Base-by-base conservation (phyloP, 2,888 invertebrate genomes). In the Oligia latruncula region DNA sequence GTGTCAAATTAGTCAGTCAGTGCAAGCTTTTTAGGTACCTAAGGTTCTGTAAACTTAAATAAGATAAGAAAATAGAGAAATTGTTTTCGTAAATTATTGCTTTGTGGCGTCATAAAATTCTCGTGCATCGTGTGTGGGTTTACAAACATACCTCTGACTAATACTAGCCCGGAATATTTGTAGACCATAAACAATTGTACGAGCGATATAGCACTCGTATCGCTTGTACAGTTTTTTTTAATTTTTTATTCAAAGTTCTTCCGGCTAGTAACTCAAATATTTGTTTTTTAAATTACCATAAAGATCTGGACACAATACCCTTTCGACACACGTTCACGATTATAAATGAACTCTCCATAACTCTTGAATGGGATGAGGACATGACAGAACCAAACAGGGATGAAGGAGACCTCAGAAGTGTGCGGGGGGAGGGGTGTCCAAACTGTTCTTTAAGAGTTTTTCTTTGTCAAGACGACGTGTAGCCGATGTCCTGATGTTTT, bases 361-460 rank as follows among this genome's bases (percentile, higher is more conserved):
- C 76, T 79, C 80, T 86, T 60, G 55, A 78, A 77, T 52, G 71
- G 75, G 80, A 82, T 85, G 80, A 85, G 86, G 79, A 77, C 70
- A 82, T 85, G 88, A 82, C 87, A 87, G 60, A 52, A 40, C 62
- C 81, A 80, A 67, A 74, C 64, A 80, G 40, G 74, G 71, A 64
- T 58, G 43, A 66, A 73, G 62, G 46, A 40, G n/a, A 71, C 8
- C 35, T 55, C 46, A 65, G 23, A n/a, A 65, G 62, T 4, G 75
- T 62, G 68, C 23, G 40, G 65, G 64, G 60, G 62, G 64, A 9
- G 20, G 73, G 78, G 68, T 49, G 64, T 71, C 83, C 78, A 80
- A 89, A 89, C 85, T 83, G 86, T 84, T 81, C 83, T 91, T 90
- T 90, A 89, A 91, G 89, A 91, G 91, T 90, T 87, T 90, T 92